These are phyloP conservation scores for Macrochelys suwanniensis DNA, from an alignment of 2,797 vertebrate species.

Conservation along the genomic window DNA sequence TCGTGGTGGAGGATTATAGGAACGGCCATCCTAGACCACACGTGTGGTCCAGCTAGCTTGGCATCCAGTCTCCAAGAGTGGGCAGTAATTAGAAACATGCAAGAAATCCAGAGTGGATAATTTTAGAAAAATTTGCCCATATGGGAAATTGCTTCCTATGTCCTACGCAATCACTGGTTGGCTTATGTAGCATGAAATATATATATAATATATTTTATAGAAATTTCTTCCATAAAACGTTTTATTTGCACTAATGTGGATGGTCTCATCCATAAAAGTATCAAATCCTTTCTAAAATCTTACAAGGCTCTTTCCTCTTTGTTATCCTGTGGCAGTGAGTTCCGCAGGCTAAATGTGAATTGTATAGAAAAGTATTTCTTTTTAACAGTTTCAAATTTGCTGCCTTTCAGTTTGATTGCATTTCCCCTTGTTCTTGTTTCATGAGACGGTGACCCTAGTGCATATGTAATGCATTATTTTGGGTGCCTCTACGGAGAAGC, in stretches of 20 bases:
- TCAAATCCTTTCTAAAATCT: background rate
- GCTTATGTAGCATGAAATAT: background rate
- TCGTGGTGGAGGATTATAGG: too few species aligned
- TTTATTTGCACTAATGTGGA: background rate
- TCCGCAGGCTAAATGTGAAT: background rate
- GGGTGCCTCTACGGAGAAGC: background rate
- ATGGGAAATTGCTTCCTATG: background rate
- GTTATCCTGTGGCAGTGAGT: background rate
- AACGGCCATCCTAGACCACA: background rate
- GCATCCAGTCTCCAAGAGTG: background rate
- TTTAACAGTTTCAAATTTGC: background rate
- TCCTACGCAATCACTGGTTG: background rate
- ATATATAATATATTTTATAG: background rate
- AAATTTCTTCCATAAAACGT: background rate
- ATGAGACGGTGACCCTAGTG: background rate
- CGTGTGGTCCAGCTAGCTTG: too few species aligned
- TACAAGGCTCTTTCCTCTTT: fast-evolving
- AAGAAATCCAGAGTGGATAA: background rate
- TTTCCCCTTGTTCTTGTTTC: background rate
- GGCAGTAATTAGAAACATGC: background rate
- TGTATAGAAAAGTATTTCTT: background rate
- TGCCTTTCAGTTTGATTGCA: background rate
- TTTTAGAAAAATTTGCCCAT: background rate
- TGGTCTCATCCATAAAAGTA: background rate
- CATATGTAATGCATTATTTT: background rate